Conservation (phyloP, 2,113 vertebrate genomes). For the Dromas ardeola region DNA sequence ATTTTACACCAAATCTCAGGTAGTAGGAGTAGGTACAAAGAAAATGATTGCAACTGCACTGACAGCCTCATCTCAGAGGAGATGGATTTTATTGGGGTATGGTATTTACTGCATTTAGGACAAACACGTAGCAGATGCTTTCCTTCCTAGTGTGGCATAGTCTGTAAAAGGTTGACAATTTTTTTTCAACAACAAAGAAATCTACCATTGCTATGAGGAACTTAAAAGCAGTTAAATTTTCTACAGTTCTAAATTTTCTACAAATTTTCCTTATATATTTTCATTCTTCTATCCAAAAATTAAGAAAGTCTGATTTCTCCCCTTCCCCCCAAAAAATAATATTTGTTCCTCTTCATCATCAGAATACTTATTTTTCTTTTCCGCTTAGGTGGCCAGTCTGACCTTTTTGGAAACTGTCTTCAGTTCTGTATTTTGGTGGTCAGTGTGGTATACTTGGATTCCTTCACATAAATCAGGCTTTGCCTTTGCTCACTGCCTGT, state of each 20-base stretch:
- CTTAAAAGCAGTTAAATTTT: background rate
- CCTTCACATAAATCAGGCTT: background rate
- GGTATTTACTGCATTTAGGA: conserved; percentile 10
- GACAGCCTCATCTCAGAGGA: background rate
- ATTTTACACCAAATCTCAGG: background rate
- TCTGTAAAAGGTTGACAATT: background rate
- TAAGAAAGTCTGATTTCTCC: background rate
- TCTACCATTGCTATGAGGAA: background rate
- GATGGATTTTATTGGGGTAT: background rate
- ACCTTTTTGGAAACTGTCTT: background rate
- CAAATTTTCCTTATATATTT: background rate
- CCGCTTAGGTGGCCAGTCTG: background rate
- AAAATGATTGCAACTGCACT: background rate
- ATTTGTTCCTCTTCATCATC: background rate
- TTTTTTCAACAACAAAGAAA: background rate
- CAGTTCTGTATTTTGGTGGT: background rate
- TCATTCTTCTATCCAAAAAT: background rate
- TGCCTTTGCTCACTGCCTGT: background rate
- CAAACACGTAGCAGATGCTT: background rate
- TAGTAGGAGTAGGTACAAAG: conserved; percentile 26
- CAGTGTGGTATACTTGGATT: background rate
- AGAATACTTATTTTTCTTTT: background rate
- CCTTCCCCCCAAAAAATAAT: background rate
- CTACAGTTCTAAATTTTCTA: background rate
- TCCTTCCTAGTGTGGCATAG: background rate